Evolutionary conservation across 2,113 vertebrate species (phyloP).

Genomic region (Phaethon lepturus): DNA sequence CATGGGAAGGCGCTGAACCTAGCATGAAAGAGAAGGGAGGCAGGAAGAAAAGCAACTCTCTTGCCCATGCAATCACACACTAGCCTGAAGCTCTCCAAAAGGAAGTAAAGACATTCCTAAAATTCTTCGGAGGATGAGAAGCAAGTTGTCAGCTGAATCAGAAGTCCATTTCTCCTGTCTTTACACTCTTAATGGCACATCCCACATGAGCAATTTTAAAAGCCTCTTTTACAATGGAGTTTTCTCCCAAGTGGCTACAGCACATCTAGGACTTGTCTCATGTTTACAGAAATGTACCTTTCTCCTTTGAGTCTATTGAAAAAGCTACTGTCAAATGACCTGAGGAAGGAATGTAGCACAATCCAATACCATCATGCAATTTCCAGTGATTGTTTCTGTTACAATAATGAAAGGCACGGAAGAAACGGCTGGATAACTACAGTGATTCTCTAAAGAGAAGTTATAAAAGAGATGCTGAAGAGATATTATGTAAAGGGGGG

Average conservation of each 20-base stretch:
- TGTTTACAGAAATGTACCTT: constrained; percentile 64
- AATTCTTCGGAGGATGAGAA: constrained; percentile 64
- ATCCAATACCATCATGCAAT: constrained; percentile 43
- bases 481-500: background rate
- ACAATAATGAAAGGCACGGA: constrained; percentile 30
- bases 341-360: constrained; percentile 61
- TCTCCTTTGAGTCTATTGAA: constrained; percentile 45
- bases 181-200: constrained; percentile 22
- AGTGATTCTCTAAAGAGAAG: constrained; percentile 29
- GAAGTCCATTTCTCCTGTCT: constrained; percentile 29
- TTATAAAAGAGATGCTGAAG: constrained; percentile 35
- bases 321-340: constrained; percentile 30
- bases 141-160: constrained; percentile 39
- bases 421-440: background rate
- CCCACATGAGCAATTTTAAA: constrained; percentile 43
- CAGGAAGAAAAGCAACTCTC: constrained; percentile 46
- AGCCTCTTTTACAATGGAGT: constrained; percentile 38
- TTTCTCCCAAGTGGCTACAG: constrained; percentile 16
- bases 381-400: constrained; percentile 69
- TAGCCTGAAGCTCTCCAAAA: constrained; percentile 40
- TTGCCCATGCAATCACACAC: constrained; percentile 11
- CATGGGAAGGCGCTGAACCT: background rate
- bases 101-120: constrained; percentile 72
- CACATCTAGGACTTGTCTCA: background rate
- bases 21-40: background rate